Evolutionary conservation across 2,113 vertebrate genomes (phyloP).

Genomic region (Proteles cristata): DNA sequence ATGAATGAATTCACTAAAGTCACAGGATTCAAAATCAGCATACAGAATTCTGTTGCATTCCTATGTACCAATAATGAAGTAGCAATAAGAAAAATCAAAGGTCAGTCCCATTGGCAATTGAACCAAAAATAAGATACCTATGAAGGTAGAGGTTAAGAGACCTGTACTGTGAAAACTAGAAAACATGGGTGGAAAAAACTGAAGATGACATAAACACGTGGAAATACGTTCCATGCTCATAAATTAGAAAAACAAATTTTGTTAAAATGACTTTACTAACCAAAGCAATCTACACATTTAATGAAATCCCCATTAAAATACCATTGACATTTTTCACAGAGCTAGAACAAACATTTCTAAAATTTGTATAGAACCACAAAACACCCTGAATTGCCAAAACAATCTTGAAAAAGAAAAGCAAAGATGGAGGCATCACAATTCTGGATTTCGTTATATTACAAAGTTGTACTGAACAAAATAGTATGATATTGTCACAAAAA

Average conservation of each 20-base stretch:
- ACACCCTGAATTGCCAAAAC: background rate
- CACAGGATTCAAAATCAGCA: background rate
- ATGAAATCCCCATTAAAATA: background rate
- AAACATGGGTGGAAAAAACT: background rate
- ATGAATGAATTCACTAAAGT: background rate
- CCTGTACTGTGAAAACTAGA: background rate
- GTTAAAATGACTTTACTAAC: background rate
- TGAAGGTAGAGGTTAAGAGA: background rate
- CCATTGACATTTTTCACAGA: background rate
- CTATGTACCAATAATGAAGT: background rate
- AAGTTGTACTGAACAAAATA: background rate
- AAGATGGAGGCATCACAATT: background rate
- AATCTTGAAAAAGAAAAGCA: background rate
- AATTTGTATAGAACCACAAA: background rate
- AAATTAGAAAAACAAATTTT: background rate
- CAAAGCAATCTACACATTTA: background rate
- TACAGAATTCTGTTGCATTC: background rate
- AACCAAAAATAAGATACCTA: background rate
- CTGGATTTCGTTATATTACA: background rate
- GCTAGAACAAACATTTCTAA: background rate
- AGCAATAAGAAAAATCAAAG: background rate
- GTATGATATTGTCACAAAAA: background rate
- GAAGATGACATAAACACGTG: background rate
- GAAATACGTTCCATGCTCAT: background rate
- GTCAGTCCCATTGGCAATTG: background rate